phyloP scores from a whole-genome alignment of 2,888 invertebrate species.

The Drosophila antonietae region DNA sequence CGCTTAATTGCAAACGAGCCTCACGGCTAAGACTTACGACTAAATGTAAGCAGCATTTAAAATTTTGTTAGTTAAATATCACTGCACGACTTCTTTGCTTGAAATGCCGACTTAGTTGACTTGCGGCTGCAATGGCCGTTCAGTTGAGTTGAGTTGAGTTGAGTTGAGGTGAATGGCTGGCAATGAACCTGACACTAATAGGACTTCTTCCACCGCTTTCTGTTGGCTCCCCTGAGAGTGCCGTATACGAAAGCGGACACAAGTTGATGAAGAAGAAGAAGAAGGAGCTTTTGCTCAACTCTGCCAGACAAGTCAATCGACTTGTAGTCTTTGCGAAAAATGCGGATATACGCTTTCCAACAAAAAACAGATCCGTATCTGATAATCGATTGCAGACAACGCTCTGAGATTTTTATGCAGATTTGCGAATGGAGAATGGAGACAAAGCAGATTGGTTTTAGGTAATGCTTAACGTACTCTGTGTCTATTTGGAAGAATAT shows the following conservation, averaged over 20 bases:
- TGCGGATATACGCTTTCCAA: conserved; percentile 8
- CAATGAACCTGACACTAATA: conserved; percentile 84
- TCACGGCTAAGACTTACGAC: neutral
- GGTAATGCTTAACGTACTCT: neutral
- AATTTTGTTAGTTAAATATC: neutral
- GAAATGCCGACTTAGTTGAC: neutral
- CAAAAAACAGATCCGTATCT: neutral
- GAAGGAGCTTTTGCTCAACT: neutral
- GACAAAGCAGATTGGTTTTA: neutral
- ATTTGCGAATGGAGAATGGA: neutral
- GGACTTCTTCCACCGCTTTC: conserved; percentile 65
- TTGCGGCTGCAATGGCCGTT: neutral
- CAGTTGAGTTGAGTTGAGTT: neutral
- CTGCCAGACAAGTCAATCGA: conserved; percentile 9
- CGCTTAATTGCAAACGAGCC: neutral
- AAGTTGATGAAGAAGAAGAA: too few species aligned
- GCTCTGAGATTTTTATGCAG: neutral
- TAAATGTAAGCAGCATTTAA: neutral
- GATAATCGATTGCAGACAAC: neutral
- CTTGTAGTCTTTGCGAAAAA: neutral
- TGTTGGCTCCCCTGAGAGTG: conserved; percentile 14
- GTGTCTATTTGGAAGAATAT: neutral
- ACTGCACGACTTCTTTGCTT: conserved; percentile 4
- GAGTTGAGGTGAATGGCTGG: conserved; percentile 67
- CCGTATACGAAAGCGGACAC: neutral